Evolutionary conservation across 2,113 vertebrate genomes (phyloP).

Genomic region (Urocynchramus pylzowi): DNA sequence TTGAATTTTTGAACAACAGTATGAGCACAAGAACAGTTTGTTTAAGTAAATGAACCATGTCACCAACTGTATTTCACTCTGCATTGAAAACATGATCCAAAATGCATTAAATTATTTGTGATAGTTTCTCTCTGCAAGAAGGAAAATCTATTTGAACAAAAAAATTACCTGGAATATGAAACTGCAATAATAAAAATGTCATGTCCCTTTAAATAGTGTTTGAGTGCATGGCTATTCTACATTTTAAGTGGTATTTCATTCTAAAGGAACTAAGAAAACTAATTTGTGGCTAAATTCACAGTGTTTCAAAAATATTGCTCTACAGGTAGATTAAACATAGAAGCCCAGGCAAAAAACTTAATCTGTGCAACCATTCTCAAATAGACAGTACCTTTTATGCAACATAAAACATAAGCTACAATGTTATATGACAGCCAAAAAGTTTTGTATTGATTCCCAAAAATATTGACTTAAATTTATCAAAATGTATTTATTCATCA

Average conservation of each 20-base stretch:
- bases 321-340: background rate
- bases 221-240: background rate
- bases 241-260: slow-evolving; percentile 9
- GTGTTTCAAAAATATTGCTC: slow-evolving; percentile 9
- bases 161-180: slow-evolving; percentile 21
- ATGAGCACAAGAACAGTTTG: slow-evolving; percentile 42
- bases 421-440: background rate
- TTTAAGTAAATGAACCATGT: slow-evolving; percentile 57
- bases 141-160: slow-evolving; percentile 24
- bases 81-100: slow-evolving; percentile 44
- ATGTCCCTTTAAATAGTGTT: slow-evolving; percentile 41
- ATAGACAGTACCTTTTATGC: background rate
- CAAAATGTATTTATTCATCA: slow-evolving; percentile 71
- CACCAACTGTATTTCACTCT: slow-evolving; percentile 43
- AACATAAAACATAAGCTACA: background rate
- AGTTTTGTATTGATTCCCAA: background rate
- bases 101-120: slow-evolving; percentile 50
- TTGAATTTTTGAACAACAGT: slow-evolving; percentile 27
- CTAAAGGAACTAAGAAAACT: background rate
- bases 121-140: slow-evolving; percentile 18
- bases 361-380: background rate
- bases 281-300: background rate
- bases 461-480: slow-evolving; percentile 54
- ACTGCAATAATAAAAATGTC: slow-evolving; percentile 38
- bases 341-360: background rate